phyloP scores from a whole-genome alignment of 2,113 vertebrate species.

The Calyptomena viridis region DNA sequence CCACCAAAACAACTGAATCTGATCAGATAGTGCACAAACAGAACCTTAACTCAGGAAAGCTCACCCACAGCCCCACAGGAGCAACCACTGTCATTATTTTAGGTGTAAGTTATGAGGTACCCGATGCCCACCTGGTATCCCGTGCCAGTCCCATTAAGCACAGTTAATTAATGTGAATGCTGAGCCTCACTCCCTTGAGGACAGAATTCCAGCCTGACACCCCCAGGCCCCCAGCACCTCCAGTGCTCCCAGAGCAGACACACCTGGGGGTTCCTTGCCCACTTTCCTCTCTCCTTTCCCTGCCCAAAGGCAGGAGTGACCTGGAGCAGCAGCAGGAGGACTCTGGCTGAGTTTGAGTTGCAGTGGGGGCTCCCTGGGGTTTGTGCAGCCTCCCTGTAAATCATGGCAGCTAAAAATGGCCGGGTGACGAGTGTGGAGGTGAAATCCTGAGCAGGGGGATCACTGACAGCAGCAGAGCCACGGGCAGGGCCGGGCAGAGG shows the following conservation, averaged over 20 bases:
- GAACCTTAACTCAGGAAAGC: neutral
- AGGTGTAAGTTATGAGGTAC: neutral
- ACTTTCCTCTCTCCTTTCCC: neutral
- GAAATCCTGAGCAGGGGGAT: neutral
- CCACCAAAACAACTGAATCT: neutral
- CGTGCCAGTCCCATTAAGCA: neutral
- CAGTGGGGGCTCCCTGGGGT: neutral
- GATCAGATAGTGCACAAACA: neutral
- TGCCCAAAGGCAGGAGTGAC: neutral
- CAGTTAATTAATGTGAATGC: neutral
- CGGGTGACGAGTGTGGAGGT: neutral
- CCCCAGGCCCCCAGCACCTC: neutral
- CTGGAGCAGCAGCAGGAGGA: neutral
- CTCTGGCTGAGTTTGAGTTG: fast-evolving
- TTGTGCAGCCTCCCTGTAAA: neutral
- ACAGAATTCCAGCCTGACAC: neutral
- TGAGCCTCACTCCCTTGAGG: no score
- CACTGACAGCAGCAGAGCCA: neutral
- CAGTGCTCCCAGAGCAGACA: neutral
- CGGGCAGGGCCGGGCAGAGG: neutral
- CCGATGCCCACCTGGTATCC: neutral
- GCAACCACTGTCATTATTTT: neutral
- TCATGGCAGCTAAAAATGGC: conserved; percentile 19
- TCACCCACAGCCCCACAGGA: neutral
- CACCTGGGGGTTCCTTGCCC: neutral